Base-by-base conservation (phyloP, 64 coral and sea anemone species). In the Actinia equina region DNA sequence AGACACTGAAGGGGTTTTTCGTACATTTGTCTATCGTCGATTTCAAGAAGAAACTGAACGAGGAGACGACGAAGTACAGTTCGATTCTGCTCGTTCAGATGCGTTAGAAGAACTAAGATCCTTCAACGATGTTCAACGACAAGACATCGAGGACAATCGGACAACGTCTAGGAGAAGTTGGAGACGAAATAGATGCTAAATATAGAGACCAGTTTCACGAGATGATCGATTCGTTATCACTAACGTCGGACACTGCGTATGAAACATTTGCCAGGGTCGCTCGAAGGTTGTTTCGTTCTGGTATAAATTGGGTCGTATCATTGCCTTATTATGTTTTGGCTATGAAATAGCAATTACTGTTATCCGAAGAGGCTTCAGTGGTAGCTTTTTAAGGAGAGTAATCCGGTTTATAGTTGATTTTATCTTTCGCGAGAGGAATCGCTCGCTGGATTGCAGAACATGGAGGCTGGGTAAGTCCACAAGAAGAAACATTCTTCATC, bases 201-300 rank as follows among this genome's bases (percentile, higher is more conserved):
- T 99, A 99, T 61, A 95, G 94, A 64, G 97, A 99, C 23, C 93
- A 99, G 65, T 99, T 99, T 82, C 94, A 95, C 77, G 97, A 99
- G 15, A 99, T 99, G 97, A 99, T 99, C 17, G 93, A 93, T 53
- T 88, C 89, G 55, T 88, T 99, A 51, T 90, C 91, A 54, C 83
- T 99, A 17, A 95, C 91, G 19, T 88, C 97, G 5, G 91, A 91
- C 3, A 95, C 93, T 44, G 97, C 93, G 2, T 99, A 99, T 79
- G 93, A 95, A 58, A 95, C 97, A 15, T 99, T 99, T 37, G 93
- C 97, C 70, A 83, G 90, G 6, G 93, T 99, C 30, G 91, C 97
- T 74, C 85, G 97, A 87, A 90, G 94, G 80, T 59, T 99, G 53
- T 99, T 99, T 82, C 90, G 91, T 5, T 88, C 93, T 57, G 97